Conservation (phyloP, 2,113 vertebrate species). For the Sphyrna mokarran region DNA sequence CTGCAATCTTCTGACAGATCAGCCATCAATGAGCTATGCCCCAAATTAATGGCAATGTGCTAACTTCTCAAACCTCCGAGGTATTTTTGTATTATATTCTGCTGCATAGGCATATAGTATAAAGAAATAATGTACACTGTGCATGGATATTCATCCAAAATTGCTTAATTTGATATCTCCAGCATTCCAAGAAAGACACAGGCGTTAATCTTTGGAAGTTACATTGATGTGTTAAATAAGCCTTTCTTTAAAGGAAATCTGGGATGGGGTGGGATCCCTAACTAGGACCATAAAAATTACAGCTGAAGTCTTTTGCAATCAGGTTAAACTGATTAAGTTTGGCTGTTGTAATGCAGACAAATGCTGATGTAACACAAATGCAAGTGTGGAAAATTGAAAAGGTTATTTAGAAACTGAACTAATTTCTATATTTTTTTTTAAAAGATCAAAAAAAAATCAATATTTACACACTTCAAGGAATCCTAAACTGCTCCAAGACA, state of each 20-base stretch:
- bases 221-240: neutral
- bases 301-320: constrained; percentile 24
- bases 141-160: neutral
- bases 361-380: neutral
- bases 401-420: neutral
- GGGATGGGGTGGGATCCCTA: neutral
- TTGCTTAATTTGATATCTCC: neutral
- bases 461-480: constrained; percentile 24
- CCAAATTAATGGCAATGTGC: neutral
- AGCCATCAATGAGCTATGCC: neutral
- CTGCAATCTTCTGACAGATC: neutral
- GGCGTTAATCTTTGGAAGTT: neutral
- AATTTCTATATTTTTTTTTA: neutral
- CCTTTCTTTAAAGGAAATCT: neutral
- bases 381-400: constrained; percentile 27
- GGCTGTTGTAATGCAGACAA: neutral
- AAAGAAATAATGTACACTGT: neutral
- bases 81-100: neutral
- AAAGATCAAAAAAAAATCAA: neutral
- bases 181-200: neutral
- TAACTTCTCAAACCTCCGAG: neutral
- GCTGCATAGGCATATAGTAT: neutral
- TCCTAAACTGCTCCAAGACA: neutral
- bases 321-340: neutral
- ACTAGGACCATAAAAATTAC: constrained; percentile 11